Conservation (phyloP, 2,797 vertebrate species). For the Gephyroberyx darwinii region DNA sequence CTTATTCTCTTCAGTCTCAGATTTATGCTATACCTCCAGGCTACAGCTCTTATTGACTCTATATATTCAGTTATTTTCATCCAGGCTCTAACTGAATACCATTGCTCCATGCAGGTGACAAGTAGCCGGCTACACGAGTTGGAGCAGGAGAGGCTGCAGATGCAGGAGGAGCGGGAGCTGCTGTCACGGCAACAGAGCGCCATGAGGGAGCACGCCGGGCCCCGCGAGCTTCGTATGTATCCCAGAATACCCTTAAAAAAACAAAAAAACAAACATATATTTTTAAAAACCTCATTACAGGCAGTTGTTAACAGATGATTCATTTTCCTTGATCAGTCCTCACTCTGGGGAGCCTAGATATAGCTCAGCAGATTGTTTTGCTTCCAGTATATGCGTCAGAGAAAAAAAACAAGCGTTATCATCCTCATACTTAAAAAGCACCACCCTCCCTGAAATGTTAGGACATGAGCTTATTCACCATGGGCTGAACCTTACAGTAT, state of each 20-base stretch:
- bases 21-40: background rate
- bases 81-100: background rate
- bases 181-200: conserved; percentile 91
- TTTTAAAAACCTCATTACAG: background rate
- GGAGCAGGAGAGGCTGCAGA: conserved; percentile 89
- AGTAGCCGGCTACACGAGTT: conserved; percentile 90
- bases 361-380: too few relatives aligned
- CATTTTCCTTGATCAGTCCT: background rate
- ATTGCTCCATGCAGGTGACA: conserved; percentile 75
- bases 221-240: conserved; percentile 92
- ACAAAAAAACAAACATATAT: background rate
- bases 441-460: background rate
- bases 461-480: background rate
- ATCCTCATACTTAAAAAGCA: background rate
- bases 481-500: background rate
- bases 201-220: conserved; percentile 87
- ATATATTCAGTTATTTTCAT: background rate
- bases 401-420: background rate
- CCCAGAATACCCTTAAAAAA: background rate
- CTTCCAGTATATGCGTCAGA: background rate
- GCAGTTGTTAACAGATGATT: too few relatives aligned
- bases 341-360: background rate
- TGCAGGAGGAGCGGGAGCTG: conserved; percentile 89
- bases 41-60: background rate
- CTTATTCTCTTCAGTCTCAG: background rate